phyloP scores from a whole-genome alignment of 2,888 invertebrate genomes.

The Cacoxenus indagator region DNA sequence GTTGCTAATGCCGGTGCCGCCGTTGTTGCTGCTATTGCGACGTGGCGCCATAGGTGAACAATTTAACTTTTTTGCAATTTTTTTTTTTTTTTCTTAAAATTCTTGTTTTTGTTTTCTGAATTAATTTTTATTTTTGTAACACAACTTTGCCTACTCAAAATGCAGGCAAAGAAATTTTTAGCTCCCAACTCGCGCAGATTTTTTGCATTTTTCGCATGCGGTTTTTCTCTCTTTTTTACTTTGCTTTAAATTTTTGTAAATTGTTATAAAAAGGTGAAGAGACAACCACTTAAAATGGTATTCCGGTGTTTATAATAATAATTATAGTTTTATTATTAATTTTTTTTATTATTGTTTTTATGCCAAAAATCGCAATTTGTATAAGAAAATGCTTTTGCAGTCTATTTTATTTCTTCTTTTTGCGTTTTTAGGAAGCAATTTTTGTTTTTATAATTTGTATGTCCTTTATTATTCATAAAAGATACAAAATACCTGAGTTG shows the following conservation, averaged over 20 bases:
- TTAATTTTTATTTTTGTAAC: not conserved
- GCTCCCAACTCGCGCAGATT: not conserved
- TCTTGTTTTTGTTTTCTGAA: constrained; percentile 10
- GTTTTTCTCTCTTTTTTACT: not conserved
- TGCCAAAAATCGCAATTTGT: not conserved
- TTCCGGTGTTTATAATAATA: not conserved
- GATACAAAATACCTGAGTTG: constrained; percentile 24
- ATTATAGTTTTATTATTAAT: constrained; percentile 19
- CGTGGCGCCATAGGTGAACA: constrained; percentile 72
- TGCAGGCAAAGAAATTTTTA: constrained; percentile 18
- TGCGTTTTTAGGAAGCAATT: not conserved
- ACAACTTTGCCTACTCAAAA: not conserved
- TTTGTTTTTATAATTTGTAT: constrained; percentile 14
- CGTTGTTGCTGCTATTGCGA: constrained; percentile 69
- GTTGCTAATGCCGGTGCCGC: constrained; percentile 50
- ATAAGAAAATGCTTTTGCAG: constrained; percentile 10
- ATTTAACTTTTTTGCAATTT: constrained; percentile 38
- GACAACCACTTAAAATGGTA: constrained; percentile 3
- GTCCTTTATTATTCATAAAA: constrained; percentile 24
- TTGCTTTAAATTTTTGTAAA: constrained; percentile 7
- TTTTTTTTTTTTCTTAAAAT: constrained; percentile 18
- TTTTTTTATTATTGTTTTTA: constrained; percentile 23
- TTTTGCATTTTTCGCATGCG: not conserved
- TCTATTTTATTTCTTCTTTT: constrained; percentile 17
- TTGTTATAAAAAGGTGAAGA: constrained; percentile 7